Percentiles rank a stretch among this genome's conserved stretches.
Conservation (phyloP, 2,113 vertebrate genomes). For the Phycodurus eques region DNA sequence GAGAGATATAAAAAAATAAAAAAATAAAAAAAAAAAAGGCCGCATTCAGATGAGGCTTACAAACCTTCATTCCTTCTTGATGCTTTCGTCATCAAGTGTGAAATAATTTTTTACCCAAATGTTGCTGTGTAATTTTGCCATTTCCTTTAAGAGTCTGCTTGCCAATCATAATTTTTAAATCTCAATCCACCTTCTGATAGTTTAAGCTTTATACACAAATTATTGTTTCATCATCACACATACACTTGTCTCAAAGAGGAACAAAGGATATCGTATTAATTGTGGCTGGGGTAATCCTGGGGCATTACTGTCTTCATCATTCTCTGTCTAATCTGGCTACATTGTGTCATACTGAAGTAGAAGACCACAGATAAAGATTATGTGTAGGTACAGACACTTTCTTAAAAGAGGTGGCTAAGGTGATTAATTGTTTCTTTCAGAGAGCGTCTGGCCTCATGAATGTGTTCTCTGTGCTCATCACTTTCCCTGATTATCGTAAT, state of each 20-base stretch:
- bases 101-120: no score
- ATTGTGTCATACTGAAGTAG: conserved; percentile 31
- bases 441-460: conserved; percentile 41
- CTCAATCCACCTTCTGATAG: neutral
- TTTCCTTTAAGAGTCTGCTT: no score
- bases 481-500: conserved; percentile 65
- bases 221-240: neutral
- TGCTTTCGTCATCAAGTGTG: no score
- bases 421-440: conserved; percentile 40
- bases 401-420: neutral
- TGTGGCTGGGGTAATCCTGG: neutral
- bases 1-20: neutral
- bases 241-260: conserved; percentile 21
- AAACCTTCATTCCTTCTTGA: no score
- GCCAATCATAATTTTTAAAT: no score
- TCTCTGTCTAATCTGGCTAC: conserved; percentile 37
- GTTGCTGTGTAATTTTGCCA: no score
- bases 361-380: conserved; percentile 19
- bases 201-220: neutral
- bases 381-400: conserved; percentile 11
- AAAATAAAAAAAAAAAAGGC: neutral
- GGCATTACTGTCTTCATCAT: conserved; percentile 17
- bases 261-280: conserved; percentile 33
- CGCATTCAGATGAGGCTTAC: neutral
- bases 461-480: conserved; percentile 62